A percentile compares a stretch with the other conserved stretches of the same genome.
phyloP scores from a whole-genome alignment of 2,113 vertebrate species.

The Pelmatolapia mariae region DNA sequence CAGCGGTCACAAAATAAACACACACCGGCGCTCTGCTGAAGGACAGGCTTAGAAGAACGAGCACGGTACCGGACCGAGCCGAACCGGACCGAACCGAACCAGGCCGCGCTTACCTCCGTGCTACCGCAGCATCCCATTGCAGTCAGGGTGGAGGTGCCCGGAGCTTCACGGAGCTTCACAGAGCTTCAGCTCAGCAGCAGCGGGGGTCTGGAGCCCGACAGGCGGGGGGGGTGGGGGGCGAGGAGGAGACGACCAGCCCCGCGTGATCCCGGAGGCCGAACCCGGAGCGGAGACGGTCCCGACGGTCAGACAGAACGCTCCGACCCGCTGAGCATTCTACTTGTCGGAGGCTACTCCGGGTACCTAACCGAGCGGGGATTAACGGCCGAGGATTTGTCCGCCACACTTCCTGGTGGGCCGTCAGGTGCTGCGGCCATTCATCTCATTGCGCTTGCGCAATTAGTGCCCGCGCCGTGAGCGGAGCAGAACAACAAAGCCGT shows the following conservation, averaged over 20 bases:
- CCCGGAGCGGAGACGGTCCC: conserved; percentile 13
- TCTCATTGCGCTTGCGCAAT: conserved; percentile 62
- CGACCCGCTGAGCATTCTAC: conserved; percentile 41
- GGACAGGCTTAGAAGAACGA: background rate
- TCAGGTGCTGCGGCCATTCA: conserved; percentile 74
- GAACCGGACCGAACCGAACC: background rate
- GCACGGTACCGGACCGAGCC: background rate
- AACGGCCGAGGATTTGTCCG: conserved; percentile 62
- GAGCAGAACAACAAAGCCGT: background rate
- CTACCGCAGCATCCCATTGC: conserved; percentile 82
- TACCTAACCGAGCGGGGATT: conserved; percentile 55
- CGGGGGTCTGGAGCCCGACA: conserved; percentile 55
- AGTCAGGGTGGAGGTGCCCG: conserved; percentile 61
- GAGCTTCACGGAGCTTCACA: conserved; percentile 46
- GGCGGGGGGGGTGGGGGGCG: conserved; percentile 38
- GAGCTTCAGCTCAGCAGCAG: conserved; percentile 55
- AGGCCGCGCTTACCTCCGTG: conserved; percentile 67
- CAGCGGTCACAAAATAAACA: background rate
- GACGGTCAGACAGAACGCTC: conserved; percentile 26
- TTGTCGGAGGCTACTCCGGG: conserved; percentile 25
- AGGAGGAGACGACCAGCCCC: conserved; percentile 34
- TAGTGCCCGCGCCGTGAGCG: background rate
- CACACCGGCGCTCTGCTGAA: background rate
- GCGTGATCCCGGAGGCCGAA: conserved; percentile 16
- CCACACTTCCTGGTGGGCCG: conserved; percentile 74